Conservation (phyloP, 2,113 vertebrate genomes). For the Oncorhynchus nerka region DNA sequence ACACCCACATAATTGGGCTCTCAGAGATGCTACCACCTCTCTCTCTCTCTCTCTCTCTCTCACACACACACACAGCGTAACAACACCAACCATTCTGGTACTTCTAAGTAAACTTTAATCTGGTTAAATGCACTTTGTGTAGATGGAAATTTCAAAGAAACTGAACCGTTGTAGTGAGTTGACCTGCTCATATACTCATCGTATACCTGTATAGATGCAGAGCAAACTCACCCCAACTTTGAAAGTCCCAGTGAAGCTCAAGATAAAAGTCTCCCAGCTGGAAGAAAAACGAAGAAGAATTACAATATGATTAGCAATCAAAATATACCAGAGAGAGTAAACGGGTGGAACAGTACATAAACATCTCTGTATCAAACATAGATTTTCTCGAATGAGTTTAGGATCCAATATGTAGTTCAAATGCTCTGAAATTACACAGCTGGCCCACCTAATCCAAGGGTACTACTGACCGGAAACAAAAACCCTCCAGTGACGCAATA, state of each 20-base stretch:
- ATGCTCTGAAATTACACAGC: neutral
- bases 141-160: neutral
- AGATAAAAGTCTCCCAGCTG: slow-evolving; percentile 98
- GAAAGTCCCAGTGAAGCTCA: slow-evolving; percentile 99
- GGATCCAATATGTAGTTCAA: neutral
- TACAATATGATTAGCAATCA: slow-evolving; percentile 12
- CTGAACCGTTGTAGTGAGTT: neutral
- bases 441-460: neutral
- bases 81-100: neutral
- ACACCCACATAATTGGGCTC: neutral
- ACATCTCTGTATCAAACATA: neutral
- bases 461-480: neutral
- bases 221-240: slow-evolving; percentile 95
- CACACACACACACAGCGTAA: neutral
- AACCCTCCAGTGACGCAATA: neutral
- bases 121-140: neutral
- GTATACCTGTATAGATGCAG: neutral
- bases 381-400: neutral
- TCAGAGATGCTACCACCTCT: neutral
- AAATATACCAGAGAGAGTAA: neutral
- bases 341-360: neutral
- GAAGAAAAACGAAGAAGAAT: slow-evolving; percentile 23
- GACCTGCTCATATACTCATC: neutral
- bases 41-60: no score
- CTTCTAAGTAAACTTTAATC: neutral